These are phyloP conservation scores for Podilymbus podiceps DNA, from an alignment of 2,113 vertebrate species.

Conservation along the genomic window DNA sequence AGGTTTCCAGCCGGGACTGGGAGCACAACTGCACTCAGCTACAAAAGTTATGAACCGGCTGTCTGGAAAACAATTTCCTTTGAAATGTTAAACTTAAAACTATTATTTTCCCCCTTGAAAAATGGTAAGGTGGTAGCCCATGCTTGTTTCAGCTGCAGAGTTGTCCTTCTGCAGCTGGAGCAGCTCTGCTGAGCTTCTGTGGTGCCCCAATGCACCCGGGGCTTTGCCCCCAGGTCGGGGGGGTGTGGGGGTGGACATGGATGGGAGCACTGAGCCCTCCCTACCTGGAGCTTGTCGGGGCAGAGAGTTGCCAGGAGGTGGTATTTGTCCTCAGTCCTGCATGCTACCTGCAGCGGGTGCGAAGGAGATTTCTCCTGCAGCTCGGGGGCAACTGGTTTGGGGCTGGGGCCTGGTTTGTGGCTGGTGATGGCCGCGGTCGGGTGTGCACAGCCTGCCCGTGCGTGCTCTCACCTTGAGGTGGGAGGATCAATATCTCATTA, in stretches of 20 bases:
- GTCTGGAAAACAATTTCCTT: not conserved
- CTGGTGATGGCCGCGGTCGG: rapidly evolving
- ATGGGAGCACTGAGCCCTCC: not conserved
- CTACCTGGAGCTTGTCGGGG: rapidly evolving
- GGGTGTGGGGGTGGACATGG: not conserved
- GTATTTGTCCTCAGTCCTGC: rapidly evolving
- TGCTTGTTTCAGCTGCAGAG: not conserved
- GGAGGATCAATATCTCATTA: conserved; percentile 8
- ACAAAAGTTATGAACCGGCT: not conserved
- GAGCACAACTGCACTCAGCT: not conserved
- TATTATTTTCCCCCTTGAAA: not conserved
- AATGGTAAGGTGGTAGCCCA: too few relatives aligned
- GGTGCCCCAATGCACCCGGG: not conserved
- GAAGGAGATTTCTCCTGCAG: not conserved
- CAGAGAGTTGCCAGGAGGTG: rapidly evolving
- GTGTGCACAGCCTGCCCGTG: not conserved
- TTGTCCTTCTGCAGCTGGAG: not conserved
- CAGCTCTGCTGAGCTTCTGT: rapidly evolving
- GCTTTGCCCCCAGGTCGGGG: rapidly evolving
- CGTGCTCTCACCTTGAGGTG: not conserved
- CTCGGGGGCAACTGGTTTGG: not conserved
- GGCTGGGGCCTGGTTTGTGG: not conserved
- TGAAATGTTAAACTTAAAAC: not conserved
- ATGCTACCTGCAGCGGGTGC: rapidly evolving
- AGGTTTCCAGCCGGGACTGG: not conserved